phyloP scores from a whole-genome alignment of 2,888 invertebrate species.

The Ornithoptera priamus region DNA sequence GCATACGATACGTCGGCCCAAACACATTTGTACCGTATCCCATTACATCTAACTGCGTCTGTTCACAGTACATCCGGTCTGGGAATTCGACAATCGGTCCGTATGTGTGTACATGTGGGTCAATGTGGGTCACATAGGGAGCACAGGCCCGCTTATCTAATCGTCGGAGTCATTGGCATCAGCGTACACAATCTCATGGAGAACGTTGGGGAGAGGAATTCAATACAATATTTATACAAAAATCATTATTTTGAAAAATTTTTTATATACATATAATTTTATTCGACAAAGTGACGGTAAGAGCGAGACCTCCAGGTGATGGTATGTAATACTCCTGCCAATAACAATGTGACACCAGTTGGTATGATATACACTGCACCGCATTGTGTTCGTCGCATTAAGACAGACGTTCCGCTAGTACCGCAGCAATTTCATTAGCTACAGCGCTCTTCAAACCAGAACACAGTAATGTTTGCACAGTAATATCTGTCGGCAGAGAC shows the following conservation, averaged over 20 bases:
- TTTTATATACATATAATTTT: too few species aligned
- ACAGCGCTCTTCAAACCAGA: too few species aligned
- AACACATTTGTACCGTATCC: constrained; percentile 16
- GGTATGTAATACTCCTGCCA: too few species aligned
- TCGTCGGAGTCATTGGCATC: constrained; percentile 21
- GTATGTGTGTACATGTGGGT: not conserved
- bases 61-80: constrained; percentile 19
- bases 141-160: constrained; percentile 21
- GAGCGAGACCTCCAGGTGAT: too few species aligned
- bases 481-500: too few species aligned
- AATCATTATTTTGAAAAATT: not conserved
- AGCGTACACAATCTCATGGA: not conserved
- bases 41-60: constrained; percentile 11
- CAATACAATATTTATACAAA: not conserved
- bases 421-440: too few species aligned
- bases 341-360: too few species aligned
- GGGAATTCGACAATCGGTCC: constrained; percentile 19
- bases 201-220: not conserved
- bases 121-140: constrained; percentile 21
- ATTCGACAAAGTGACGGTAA: too few species aligned
- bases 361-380: too few species aligned
- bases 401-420: too few species aligned
- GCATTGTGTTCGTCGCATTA: too few species aligned
- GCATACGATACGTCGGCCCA: constrained; percentile 19
- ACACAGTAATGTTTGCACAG: too few species aligned